These are phyloP conservation scores for Scaptodrosophila lebanonensis DNA, from an alignment of 1,140 invertebrate genomes.

Conservation along the genomic window DNA sequence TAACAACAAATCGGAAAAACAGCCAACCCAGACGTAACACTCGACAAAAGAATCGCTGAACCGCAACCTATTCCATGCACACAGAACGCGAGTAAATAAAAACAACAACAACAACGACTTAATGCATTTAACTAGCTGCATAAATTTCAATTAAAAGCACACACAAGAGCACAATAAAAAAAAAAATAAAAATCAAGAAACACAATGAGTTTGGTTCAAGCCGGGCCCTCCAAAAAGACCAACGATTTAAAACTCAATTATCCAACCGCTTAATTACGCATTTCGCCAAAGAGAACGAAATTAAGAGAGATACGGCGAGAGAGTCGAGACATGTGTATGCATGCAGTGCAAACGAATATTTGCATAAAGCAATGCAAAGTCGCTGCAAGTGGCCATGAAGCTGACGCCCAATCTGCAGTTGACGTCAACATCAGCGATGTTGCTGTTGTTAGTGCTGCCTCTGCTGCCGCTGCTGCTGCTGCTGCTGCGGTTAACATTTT, in stretches of 20 bases:
- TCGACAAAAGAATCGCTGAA: conserved; percentile 58
- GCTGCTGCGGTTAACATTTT: neutral
- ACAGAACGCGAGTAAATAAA: neutral
- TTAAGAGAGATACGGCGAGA: neutral
- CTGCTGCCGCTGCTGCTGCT: neutral
- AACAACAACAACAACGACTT: conserved; percentile 2
- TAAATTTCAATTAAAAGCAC: conserved; percentile 73
- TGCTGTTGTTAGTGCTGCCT: neutral
- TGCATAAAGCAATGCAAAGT: conserved; percentile 49
- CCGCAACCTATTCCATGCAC: conserved; percentile 31
- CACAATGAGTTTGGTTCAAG: conserved; percentile 13
- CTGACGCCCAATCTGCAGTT: conserved; percentile 32
- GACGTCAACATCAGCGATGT: too few relatives aligned
- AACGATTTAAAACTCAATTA: conserved; percentile 66
- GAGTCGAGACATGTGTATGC: conserved; percentile 23
- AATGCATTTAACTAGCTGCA: conserved; percentile 63
- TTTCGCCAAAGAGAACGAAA: conserved; percentile 9
- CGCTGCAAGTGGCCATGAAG: conserved; percentile 43
- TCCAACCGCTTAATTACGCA: conserved; percentile 63
- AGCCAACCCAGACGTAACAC: conserved; percentile 29
- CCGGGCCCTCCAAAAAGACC: conserved; percentile 20
- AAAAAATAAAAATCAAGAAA: conserved; percentile 38
- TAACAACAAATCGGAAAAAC: neutral
- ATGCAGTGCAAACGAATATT: conserved; percentile 41
- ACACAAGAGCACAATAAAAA: conserved; percentile 44